phyloP scores from a whole-genome alignment of 2,113 vertebrate genomes.

The Pleuronectes platessa region DNA sequence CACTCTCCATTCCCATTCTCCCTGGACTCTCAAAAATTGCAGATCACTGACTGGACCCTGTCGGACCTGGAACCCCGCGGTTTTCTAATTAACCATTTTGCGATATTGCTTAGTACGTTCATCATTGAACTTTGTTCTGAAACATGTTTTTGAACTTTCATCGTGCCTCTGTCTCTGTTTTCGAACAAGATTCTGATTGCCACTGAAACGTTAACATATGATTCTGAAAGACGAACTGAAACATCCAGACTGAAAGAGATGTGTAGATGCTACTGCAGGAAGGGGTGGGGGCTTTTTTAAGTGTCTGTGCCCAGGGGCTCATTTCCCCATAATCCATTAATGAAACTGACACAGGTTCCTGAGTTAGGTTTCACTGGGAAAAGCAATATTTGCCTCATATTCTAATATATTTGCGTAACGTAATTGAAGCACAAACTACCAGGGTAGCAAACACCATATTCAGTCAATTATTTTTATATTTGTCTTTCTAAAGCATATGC shows the following conservation, averaged over 20 bases:
- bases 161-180: background rate
- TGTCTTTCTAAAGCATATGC: background rate
- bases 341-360: background rate
- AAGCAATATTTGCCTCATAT: background rate
- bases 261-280: too few relatives aligned
- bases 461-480: background rate
- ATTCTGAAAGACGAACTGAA: background rate
- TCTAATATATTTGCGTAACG: conserved; percentile 9
- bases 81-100: background rate
- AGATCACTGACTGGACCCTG: background rate
- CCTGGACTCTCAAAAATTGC: background rate
- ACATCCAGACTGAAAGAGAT: background rate
- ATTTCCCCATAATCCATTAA: background rate
- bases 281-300: too few relatives aligned
- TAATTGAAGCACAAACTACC: background rate
- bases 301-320: background rate
- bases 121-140: background rate
- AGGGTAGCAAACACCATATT: background rate
- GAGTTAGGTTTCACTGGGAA: background rate
- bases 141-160: background rate
- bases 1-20: background rate
- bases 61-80: background rate
- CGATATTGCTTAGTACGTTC: background rate
- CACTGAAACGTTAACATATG: background rate
- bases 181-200: background rate